phyloP scores from a whole-genome alignment of 2,113 vertebrate species.

The Leptobrachium ailaonicum region DNA sequence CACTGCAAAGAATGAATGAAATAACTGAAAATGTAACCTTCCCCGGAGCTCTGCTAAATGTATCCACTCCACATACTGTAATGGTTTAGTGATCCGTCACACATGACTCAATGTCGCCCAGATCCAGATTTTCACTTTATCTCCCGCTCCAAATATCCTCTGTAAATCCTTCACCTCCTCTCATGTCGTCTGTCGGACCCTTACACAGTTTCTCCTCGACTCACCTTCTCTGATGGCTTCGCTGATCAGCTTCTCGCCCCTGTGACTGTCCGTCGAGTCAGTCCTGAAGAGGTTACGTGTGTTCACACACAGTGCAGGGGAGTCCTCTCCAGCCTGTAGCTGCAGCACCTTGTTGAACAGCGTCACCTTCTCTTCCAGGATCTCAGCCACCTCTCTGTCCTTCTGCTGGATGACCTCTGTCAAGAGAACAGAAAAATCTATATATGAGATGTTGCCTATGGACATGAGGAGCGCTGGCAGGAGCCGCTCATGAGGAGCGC shows the following conservation, averaged over 20 bases:
- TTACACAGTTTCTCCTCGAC: background rate
- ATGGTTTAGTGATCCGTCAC: too few species aligned
- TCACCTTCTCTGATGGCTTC: constrained; percentile 83
- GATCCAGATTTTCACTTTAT: background rate
- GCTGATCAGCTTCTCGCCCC: constrained; percentile 76
- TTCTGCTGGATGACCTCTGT: constrained; percentile 84
- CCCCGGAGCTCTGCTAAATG: too few species aligned
- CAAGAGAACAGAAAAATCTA: background rate
- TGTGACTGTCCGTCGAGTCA: constrained; percentile 72
- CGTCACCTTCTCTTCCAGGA: constrained; percentile 82
- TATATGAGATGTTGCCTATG: too few species aligned
- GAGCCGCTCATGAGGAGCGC: too few species aligned
- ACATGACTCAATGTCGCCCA: too few species aligned
- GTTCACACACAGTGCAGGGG: constrained; percentile 53
- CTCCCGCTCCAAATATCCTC: background rate
- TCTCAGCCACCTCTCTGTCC: constrained; percentile 77
- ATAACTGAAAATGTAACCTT: too few species aligned
- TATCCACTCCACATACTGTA: too few species aligned
- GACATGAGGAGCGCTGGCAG: too few species aligned
- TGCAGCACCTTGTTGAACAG: constrained; percentile 82
- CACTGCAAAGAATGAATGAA: too few species aligned
- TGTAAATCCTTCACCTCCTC: background rate
- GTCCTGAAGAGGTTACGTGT: constrained; percentile 78
- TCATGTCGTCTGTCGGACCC: background rate
- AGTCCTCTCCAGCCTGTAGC: constrained; percentile 70